A percentile compares a stretch with the other conserved stretches of the same genome.
phyloP scores from a whole-genome alignment of 1,140 invertebrate genomes.

The Bombus confusus region DNA sequence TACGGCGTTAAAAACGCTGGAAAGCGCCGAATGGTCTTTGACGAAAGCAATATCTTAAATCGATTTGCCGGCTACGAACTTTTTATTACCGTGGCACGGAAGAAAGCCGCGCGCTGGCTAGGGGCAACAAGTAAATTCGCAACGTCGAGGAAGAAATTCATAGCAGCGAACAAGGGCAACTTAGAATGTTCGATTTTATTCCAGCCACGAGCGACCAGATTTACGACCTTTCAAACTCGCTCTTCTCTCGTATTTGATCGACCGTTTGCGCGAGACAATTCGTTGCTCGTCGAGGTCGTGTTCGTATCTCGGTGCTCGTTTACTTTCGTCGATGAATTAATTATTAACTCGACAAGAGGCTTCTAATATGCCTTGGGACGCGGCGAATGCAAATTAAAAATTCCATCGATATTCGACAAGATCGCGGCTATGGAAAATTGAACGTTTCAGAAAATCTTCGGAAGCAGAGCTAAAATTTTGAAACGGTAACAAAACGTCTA shows the following conservation, averaged over 20 bases:
- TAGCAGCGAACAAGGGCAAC: not conserved
- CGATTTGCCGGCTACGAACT: constrained; percentile 6
- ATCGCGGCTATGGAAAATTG: no score
- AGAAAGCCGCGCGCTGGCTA: no score
- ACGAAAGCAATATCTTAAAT: constrained; percentile 1
- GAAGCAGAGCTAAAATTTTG: no score
- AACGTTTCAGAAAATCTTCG: no score
- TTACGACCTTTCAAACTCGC: not conserved
- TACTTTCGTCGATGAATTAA: not conserved
- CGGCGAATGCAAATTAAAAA: not conserved
- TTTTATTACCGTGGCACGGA: not conserved
- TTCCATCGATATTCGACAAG: no score
- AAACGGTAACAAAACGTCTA: no score
- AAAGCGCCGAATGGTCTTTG: not conserved
- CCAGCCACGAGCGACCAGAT: not conserved
- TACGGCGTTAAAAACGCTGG: not conserved
- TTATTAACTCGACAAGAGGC: not conserved
- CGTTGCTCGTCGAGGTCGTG: no score
- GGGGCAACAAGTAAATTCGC: constrained; percentile 10
- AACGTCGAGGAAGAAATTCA: not conserved
- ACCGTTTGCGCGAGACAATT: not conserved
- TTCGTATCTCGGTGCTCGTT: no score
- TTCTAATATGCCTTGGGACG: not conserved
- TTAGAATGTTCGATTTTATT: constrained; percentile 30
- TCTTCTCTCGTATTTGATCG: not conserved